Percentiles rank a stretch among this genome's conserved stretches.
Conservation (phyloP, 2,888 invertebrate genomes). For the Acrobasis suavella region DNA sequence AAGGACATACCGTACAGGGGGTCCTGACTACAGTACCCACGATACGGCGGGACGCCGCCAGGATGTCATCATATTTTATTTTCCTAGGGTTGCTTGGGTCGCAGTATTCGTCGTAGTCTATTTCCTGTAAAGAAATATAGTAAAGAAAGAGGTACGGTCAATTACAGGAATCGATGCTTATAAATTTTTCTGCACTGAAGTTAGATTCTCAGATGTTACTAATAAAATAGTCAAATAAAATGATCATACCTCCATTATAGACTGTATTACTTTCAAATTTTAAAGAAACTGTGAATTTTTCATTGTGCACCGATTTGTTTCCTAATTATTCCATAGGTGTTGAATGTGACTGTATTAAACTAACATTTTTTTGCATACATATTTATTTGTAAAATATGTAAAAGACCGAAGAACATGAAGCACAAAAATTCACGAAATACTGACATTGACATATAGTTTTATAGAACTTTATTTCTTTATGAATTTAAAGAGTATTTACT, state of each 20-base stretch:
- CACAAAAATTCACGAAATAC: too few species aligned
- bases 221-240: not conserved
- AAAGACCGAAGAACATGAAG: too few species aligned
- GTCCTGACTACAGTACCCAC: slow-evolving; percentile 83
- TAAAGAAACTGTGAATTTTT: slow-evolving; percentile 1
- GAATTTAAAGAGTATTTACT: too few species aligned
- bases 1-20: slow-evolving; percentile 77
- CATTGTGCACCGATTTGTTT: not conserved
- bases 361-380: not conserved
- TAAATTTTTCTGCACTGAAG: not conserved
- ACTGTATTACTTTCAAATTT: not conserved
- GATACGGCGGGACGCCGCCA: slow-evolving; percentile 86
- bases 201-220: too few species aligned
- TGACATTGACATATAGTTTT: too few species aligned
- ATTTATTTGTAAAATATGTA: not conserved
- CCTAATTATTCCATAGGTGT: not conserved
- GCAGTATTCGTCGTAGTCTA: slow-evolving; percentile 65
- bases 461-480: too few species aligned
- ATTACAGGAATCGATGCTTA: not conserved
- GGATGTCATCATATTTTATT: slow-evolving; percentile 84
- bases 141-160: too few species aligned
- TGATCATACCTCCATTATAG: not conserved
- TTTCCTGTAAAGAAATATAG: slow-evolving; percentile 41
- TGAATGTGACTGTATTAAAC: not conserved
- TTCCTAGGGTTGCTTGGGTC: slow-evolving; percentile 69